A percentile compares a stretch with the other conserved stretches of the same genome.
Evolutionary conservation across 2,113 vertebrate genomes (phyloP).

Genomic region (Chiloscyllium plagiosum): DNA sequence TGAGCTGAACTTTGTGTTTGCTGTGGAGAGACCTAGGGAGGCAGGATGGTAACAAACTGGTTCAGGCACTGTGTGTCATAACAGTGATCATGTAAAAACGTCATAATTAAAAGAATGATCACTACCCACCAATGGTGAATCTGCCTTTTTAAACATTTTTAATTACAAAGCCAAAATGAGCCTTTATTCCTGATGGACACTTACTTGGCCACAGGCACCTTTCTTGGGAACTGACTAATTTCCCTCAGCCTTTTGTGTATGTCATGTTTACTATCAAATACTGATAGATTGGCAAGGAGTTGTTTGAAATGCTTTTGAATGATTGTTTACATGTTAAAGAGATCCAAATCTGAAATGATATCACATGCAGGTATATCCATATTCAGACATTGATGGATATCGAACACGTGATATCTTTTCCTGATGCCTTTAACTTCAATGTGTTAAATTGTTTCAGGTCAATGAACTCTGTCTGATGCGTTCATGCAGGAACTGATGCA

Average conservation of each 20-base stretch:
- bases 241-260: neutral
- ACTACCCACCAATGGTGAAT: neutral
- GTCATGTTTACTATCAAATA: neutral
- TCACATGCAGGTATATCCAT: neutral
- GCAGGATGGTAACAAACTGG: neutral
- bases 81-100: neutral
- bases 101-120: neutral
- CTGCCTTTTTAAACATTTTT: constrained; percentile 16
- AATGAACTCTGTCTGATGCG: neutral
- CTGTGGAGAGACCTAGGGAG: neutral
- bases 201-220: neutral
- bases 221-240: neutral
- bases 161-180: neutral
- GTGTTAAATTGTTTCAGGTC: neutral
- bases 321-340: neutral
- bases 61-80: neutral
- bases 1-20: neutral
- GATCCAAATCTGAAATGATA: neutral
- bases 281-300: neutral
- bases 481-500: neutral
- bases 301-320: neutral
- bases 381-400: neutral
- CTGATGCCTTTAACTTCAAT: neutral
- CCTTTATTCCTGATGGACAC: neutral
- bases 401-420: neutral